These are phyloP conservation scores for Syndactyla subalaris DNA, from an alignment of 2,797 vertebrate species.

Conservation along the genomic window DNA sequence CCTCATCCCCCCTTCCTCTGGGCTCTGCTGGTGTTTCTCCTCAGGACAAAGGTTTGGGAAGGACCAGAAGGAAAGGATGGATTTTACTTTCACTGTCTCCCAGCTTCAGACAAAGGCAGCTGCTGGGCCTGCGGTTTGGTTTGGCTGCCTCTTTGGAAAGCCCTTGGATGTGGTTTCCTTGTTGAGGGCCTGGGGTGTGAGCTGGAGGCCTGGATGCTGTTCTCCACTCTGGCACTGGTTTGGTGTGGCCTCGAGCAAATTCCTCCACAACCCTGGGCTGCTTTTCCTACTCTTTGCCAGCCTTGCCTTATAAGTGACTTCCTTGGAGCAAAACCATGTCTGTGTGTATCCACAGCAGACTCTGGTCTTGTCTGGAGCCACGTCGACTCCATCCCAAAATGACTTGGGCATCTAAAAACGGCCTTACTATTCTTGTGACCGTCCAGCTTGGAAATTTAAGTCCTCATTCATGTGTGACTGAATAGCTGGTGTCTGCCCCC, in stretches of 20 bases:
- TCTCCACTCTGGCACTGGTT: background rate
- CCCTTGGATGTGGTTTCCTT: conserved; percentile 33
- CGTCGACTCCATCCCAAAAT: background rate
- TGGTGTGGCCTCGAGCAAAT: background rate
- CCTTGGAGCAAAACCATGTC: background rate
- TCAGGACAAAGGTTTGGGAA: background rate
- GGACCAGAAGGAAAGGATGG: background rate
- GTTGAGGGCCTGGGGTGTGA: background rate
- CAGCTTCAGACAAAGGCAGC: background rate
- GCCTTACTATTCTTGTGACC: background rate
- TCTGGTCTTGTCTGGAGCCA: background rate
- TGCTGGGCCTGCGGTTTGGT: background rate
- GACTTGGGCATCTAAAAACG: background rate
- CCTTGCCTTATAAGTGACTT: background rate
- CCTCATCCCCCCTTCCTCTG: background rate
- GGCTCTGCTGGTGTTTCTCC: background rate
- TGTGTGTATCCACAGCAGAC: background rate
- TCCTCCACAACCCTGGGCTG: background rate
- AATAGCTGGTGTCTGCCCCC: background rate
- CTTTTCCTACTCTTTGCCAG: conserved; percentile 13
- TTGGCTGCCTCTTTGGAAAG: background rate
- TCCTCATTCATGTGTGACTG: fast-evolving
- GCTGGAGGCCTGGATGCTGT: background rate
- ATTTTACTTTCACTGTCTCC: background rate
- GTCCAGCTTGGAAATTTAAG: background rate